Conservation (phyloP, 2,113 vertebrate genomes). For the Oxygymnocypris stewartii region DNA sequence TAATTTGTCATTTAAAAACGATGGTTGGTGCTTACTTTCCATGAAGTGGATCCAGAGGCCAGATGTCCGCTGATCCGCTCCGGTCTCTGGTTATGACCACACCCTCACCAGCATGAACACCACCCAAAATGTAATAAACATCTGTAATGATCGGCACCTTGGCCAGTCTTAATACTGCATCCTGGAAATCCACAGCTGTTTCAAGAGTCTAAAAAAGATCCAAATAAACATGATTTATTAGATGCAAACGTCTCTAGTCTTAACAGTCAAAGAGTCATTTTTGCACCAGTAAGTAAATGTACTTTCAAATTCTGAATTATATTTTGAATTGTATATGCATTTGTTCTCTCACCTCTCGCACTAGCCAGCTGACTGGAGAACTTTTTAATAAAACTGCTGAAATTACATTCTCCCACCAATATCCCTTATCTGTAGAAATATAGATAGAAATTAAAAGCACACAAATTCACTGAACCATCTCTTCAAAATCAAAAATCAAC, state of each 20-base stretch:
- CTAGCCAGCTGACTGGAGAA: slow-evolving; percentile 87
- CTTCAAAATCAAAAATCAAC: neutral
- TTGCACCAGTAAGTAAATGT: neutral
- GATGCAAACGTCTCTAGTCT: neutral
- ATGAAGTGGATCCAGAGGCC: slow-evolving; percentile 81
- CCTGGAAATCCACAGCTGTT: slow-evolving; percentile 80
- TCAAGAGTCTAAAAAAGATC: slow-evolving; percentile 67
- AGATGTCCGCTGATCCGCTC: slow-evolving; percentile 82
- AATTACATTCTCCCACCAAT: slow-evolving; percentile 86
- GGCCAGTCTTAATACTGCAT: slow-evolving; percentile 81
- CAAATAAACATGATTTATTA: neutral
- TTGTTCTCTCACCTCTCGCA: slow-evolving; percentile 81
- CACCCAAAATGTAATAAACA: slow-evolving; percentile 92
- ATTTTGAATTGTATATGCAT: neutral
- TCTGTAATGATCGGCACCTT: slow-evolving; percentile 84
- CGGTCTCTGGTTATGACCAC: slow-evolving; percentile 87
- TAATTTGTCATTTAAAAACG: neutral
- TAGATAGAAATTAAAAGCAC: neutral
- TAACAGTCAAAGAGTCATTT: neutral
- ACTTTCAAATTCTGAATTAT: neutral
- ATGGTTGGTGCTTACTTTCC: slow-evolving; percentile 77
- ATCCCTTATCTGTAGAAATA: slow-evolving; percentile 68
- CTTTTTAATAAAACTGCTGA: slow-evolving; percentile 80
- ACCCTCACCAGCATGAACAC: slow-evolving; percentile 78
- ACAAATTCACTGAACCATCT: neutral